A percentile compares a stretch with the other conserved stretches of the same genome.
Evolutionary conservation across 2,113 vertebrate species (phyloP).

Genomic region (Paratilapia polleni): DNA sequence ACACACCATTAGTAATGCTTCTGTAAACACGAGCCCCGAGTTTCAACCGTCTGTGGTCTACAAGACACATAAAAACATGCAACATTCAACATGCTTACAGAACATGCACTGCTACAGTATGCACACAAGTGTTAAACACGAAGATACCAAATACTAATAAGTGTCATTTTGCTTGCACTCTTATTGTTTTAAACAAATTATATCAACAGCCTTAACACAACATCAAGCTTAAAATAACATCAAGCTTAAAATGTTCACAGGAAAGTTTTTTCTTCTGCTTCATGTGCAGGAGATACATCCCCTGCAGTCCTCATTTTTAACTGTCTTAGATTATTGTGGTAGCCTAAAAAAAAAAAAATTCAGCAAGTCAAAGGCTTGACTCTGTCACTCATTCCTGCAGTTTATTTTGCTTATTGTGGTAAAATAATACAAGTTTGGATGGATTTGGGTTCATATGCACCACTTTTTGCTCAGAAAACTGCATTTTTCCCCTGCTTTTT

Average conservation of each 20-base stretch:
- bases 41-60: slow-evolving; percentile 52
- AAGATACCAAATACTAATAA: background rate
- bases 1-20: background rate
- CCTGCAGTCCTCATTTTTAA: no score
- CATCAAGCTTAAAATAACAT: no score
- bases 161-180: background rate
- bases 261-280: background rate
- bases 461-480: background rate
- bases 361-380: background rate
- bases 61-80: slow-evolving; percentile 53
- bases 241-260: background rate
- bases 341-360: background rate
- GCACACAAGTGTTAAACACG: background rate
- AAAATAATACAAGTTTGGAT: background rate
- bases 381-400: background rate
- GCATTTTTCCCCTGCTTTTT: background rate
- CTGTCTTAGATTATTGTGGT: background rate
- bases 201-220: background rate
- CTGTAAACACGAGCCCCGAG: background rate
- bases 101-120: slow-evolving; percentile 23
- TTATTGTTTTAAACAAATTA: background rate
- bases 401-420: background rate
- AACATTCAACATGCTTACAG: slow-evolving; percentile 50
- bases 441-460: background rate
- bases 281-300: background rate